A percentile compares a stretch with the other conserved stretches of the same genome.
phyloP scores from a whole-genome alignment of 1,140 invertebrate genomes.

The Drosophila lacteicornis region DNA sequence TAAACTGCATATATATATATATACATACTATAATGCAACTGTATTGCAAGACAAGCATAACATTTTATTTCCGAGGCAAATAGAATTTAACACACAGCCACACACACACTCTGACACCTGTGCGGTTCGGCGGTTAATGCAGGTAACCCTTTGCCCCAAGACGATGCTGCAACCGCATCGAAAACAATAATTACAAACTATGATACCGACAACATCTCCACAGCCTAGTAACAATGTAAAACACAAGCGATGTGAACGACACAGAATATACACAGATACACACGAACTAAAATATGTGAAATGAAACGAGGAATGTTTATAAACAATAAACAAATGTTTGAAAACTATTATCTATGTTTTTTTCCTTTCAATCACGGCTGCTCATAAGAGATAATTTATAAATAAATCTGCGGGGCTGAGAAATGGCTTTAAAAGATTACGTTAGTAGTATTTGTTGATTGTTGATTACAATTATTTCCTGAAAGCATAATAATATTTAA shows the following conservation, averaged over 20 bases:
- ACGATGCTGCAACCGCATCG: conserved; percentile 12
- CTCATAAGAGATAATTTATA: not conserved
- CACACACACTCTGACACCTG: conserved; percentile 35
- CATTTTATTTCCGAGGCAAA: conserved; percentile 70
- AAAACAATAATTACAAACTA: conserved; percentile 18
- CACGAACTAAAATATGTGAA: conserved; percentile 58
- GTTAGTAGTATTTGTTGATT: not conserved
- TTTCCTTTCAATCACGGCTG: not conserved
- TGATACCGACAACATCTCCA: conserved; percentile 27
- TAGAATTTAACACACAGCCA: conserved; percentile 52
- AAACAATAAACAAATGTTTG: conserved; percentile 82
- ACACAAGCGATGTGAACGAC: conserved; percentile 46
- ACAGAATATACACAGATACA: conserved; percentile 56
- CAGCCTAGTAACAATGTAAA: conserved; percentile 38
- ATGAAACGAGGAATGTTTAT: conserved; percentile 78
- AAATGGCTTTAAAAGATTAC: not conserved
- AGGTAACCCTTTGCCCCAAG: conserved; percentile 1
- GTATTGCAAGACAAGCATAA: conserved; percentile 71
- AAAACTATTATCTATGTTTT: conserved; percentile 61
- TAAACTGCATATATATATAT: conserved; percentile 66
- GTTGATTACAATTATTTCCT: not conserved
- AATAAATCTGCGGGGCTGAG: not conserved
- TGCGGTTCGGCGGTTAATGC: conserved; percentile 40
- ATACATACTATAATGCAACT: conserved; percentile 62
- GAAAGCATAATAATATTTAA: no score